Evolutionary conservation across 2,888 invertebrate genomes (phyloP).

Genomic region (Octonoba sinensis): DNA sequence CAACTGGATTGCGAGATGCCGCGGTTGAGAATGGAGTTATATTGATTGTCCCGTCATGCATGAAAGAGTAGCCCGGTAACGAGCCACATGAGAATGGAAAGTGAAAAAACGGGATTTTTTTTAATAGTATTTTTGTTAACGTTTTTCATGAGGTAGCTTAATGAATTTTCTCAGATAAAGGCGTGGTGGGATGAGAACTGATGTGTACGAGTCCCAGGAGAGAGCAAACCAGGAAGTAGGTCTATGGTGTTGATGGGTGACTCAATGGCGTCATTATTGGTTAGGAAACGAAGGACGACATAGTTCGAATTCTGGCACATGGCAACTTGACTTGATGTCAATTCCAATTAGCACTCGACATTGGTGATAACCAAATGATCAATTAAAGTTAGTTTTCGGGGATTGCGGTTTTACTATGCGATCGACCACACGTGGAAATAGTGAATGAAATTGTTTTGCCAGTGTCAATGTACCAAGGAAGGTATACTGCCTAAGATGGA

Average conservation of each 20-base stretch:
- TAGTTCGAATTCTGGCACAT: neutral
- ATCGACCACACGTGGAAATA: no score
- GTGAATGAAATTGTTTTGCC: no score
- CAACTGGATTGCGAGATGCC: constrained; percentile 45
- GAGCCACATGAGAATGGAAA: constrained; percentile 19
- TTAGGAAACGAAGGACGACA: constrained; percentile 16
- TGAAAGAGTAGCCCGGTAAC: constrained; percentile 49
- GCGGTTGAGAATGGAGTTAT: constrained; percentile 22
- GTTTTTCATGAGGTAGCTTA: constrained; percentile 26
- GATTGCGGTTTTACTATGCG: no score
- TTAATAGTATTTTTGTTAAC: constrained; percentile 1
- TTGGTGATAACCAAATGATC: no score
- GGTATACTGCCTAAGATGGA: no score
- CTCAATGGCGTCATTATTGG: constrained; percentile 27
- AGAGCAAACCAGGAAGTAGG: constrained; percentile 44
- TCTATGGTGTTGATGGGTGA: neutral
- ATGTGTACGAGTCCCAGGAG: neutral
- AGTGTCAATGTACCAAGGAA: no score
- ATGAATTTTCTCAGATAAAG: constrained; percentile 39
- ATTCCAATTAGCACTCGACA: no score
- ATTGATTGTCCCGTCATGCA: constrained; percentile 58
- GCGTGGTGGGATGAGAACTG: constrained; percentile 35
- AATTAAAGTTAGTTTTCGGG: no score
- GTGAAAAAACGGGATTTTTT: constrained; percentile 18
- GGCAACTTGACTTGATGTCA: no score